Percentiles rank a stretch among this genome's conserved stretches.
These are phyloP conservation scores for Phrynocephalus versicolor DNA, from an alignment of 2,113 vertebrate species.

Conservation along the genomic window DNA sequence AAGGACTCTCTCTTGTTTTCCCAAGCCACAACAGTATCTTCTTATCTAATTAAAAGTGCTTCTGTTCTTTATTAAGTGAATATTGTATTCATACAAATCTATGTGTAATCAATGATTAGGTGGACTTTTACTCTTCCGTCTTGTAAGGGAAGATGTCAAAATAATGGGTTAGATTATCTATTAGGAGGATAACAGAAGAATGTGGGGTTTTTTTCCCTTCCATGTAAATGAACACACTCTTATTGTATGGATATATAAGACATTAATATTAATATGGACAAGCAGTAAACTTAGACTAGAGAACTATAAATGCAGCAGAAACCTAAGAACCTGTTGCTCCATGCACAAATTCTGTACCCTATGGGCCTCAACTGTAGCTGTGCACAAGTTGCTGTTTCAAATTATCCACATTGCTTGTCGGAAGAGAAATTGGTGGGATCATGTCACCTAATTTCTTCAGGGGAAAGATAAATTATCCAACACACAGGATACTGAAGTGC, in stretches of 20 bases:
- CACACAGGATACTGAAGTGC: too few species aligned
- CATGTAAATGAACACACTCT: not conserved
- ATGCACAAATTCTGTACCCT: not conserved
- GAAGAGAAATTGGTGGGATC: too few species aligned
- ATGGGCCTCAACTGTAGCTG: not conserved
- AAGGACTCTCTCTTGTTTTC: slow-evolving; percentile 52
- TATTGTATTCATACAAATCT: slow-evolving; percentile 6
- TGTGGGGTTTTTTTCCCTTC: not conserved
- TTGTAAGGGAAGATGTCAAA: not conserved
- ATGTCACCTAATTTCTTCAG: too few species aligned
- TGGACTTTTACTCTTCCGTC: not conserved
- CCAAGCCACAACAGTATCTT: slow-evolving; percentile 30
- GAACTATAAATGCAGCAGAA: not conserved
- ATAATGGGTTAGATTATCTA: slow-evolving; percentile 12
- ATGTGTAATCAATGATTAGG: slow-evolving; percentile 8
- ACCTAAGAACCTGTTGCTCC: not conserved
- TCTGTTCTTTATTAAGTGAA: slow-evolving; percentile 43
- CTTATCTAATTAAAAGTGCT: slow-evolving; percentile 41
- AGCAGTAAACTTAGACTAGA: not conserved
- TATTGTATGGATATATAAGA: not conserved
- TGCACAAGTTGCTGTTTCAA: not conserved
- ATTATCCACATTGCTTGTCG: too few species aligned
- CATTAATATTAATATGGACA: not conserved
- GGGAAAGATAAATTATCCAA: too few species aligned
- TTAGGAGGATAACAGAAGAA: not conserved